Conservation (phyloP, 2,797 vertebrate genomes). For the Limosa lapponica region DNA sequence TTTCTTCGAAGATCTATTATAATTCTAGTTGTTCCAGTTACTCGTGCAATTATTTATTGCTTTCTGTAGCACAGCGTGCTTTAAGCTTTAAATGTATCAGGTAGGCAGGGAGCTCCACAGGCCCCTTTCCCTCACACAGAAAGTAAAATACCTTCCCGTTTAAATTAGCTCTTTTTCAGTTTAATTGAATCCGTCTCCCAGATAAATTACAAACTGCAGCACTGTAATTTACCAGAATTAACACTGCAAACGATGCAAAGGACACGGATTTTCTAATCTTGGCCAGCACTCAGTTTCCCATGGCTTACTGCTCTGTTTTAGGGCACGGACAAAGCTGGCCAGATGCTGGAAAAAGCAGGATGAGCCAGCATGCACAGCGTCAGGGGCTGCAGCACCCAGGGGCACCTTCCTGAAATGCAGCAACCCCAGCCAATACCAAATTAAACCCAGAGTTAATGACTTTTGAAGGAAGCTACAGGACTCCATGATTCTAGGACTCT, state of each 20-base stretch:
- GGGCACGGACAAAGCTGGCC: background rate
- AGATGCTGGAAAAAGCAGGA: background rate
- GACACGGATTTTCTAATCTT: background rate
- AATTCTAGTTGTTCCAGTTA: background rate
- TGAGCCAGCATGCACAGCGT: background rate
- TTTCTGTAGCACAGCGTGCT: slow-evolving; percentile 29
- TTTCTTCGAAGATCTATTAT: background rate
- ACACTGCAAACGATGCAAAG: background rate
- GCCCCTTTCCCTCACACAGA: background rate
- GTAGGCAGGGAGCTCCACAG: slow-evolving; percentile 8
- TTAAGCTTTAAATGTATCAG: slow-evolving; percentile 20
- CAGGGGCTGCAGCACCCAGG: background rate
- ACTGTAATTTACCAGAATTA: slow-evolving; percentile 23
- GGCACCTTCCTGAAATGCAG: background rate
- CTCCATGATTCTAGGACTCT: too few species aligned
- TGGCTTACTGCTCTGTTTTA: background rate
- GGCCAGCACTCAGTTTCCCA: background rate
- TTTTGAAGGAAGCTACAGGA: background rate
- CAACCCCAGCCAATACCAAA: background rate
- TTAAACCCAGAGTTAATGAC: background rate
- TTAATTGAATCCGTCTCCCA: slow-evolving; percentile 39
- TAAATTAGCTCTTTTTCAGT: slow-evolving; percentile 47
- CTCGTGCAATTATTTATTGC: slow-evolving; percentile 1
- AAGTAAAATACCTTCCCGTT: slow-evolving; percentile 27
- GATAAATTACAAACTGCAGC: slow-evolving; percentile 30